Percentiles rank a stretch among this genome's conserved stretches.
These are phyloP conservation scores for Metaphire vulgaris DNA, from an alignment of 1,140 invertebrate genomes.

Conservation along the genomic window DNA sequence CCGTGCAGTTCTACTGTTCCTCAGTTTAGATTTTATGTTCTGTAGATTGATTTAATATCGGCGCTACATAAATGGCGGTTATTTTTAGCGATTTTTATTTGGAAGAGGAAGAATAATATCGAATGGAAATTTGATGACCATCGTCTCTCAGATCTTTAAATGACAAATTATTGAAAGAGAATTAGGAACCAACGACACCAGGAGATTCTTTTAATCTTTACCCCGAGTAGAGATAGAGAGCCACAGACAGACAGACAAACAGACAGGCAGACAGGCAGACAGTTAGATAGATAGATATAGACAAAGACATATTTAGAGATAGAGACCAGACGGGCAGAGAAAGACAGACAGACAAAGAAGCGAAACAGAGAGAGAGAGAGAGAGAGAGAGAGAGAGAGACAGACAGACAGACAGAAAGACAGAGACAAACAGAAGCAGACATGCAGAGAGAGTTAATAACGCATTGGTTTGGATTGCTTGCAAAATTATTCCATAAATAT, in stretches of 20 bases:
- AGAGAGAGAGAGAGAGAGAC: background rate
- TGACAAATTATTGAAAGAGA: background rate
- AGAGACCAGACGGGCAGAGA: background rate
- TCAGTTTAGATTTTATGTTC: too few relatives aligned
- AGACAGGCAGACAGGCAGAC: background rate
- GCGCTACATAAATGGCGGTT: background rate
- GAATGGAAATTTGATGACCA: background rate
- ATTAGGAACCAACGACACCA: background rate
- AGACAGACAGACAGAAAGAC: background rate
- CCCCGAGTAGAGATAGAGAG: background rate
- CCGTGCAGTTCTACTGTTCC: too few relatives aligned
- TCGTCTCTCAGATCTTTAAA: background rate
- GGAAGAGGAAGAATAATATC: background rate
- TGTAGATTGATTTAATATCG: too few relatives aligned
- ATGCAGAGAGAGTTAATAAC: background rate
- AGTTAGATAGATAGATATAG: background rate
- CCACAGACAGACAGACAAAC: background rate
- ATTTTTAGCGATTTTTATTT: too few relatives aligned
- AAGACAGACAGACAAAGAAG: background rate
- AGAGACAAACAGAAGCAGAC: background rate
- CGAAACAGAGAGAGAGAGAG: background rate
- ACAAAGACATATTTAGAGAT: background rate
- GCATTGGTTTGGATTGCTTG: too few relatives aligned
- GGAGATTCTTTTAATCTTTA: background rate
- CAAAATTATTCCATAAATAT: too few relatives aligned